Percentiles rank a stretch among this genome's conserved stretches.
Conservation (phyloP, 2,888 invertebrate genomes). For the Nematopogon swammerdamellus region DNA sequence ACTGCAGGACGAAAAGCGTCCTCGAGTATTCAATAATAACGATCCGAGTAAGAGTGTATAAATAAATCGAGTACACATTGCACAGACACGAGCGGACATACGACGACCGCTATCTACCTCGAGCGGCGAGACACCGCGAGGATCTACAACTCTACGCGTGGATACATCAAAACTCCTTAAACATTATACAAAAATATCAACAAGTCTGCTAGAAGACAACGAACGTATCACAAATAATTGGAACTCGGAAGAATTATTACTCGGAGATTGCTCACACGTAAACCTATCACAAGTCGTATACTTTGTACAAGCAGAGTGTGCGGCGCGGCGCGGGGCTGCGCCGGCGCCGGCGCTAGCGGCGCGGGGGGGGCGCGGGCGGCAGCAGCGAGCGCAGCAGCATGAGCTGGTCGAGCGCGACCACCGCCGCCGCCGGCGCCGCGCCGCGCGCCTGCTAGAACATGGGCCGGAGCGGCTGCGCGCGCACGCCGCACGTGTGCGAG, state of each 20-base stretch:
- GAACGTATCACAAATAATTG: neutral
- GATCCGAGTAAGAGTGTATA: no score
- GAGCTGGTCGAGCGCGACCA: neutral
- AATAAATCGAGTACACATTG: no score
- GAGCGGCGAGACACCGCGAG: no score
- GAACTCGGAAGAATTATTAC: neutral
- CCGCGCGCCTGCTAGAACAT: slow-evolving; percentile 30
- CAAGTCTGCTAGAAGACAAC: neutral
- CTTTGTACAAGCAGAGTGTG: neutral
- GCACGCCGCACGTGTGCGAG: slow-evolving; percentile 47
- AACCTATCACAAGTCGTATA: neutral
- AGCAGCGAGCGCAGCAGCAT: neutral
- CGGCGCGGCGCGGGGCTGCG: no score
- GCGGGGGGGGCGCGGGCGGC: neutral
- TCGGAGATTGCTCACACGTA: no score
- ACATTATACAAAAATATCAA: neutral
- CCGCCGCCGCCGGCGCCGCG: neutral
- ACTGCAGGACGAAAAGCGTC: no score
- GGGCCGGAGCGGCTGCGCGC: slow-evolving; percentile 43
- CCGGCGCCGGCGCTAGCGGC: neutral
- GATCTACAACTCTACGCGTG: neutral
- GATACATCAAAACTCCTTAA: neutral
- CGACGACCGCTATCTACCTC: no score
- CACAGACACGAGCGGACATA: no score
- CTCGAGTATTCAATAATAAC: no score